phyloP scores from a whole-genome alignment of 1,140 invertebrate genomes.

The Lethrus apterus region DNA sequence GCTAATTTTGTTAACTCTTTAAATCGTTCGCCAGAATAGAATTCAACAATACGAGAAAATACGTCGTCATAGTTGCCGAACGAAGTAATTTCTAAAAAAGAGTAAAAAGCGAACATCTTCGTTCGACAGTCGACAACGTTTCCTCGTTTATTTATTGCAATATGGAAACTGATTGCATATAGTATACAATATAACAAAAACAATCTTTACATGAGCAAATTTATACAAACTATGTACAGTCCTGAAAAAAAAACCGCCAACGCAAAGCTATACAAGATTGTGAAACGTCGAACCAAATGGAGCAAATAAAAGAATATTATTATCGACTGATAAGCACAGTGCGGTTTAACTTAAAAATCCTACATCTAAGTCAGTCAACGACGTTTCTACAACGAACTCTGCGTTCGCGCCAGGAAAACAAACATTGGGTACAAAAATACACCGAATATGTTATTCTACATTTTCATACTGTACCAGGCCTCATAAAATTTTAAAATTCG shows the following conservation, averaged over 20 bases:
- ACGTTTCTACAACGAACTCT: conserved; percentile 26
- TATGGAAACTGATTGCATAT: conserved; percentile 12
- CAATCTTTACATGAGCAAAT: conserved; percentile 43
- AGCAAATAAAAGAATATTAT: conserved; percentile 26
- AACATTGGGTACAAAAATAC: conserved; percentile 43
- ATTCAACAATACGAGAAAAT: conserved; percentile 36
- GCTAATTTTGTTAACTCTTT: conserved; percentile 40
- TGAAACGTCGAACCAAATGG: conserved; percentile 25
- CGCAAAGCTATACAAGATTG: conserved; percentile 22
- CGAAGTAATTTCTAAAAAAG: conserved; percentile 2
- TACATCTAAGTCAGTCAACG: conserved; percentile 38
- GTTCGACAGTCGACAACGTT: background rate
- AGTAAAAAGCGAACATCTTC: background rate
- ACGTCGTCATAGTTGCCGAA: background rate
- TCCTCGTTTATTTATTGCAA: conserved; percentile 12
- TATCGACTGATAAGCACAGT: conserved; percentile 24
- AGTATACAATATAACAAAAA: conserved; percentile 36
- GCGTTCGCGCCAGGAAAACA: conserved; percentile 28
- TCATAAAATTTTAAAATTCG: conserved; percentile 43
- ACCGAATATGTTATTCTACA: conserved; percentile 38
- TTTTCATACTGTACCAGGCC: conserved; percentile 39
- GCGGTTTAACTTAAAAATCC: conserved; percentile 19
- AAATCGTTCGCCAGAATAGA: conserved; percentile 37
- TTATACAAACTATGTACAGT: conserved; percentile 40
- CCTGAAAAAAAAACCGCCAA: conserved; percentile 10